These are phyloP conservation scores for Carettochelys insculpta DNA, from an alignment of 2,113 vertebrate species.

Conservation along the genomic window DNA sequence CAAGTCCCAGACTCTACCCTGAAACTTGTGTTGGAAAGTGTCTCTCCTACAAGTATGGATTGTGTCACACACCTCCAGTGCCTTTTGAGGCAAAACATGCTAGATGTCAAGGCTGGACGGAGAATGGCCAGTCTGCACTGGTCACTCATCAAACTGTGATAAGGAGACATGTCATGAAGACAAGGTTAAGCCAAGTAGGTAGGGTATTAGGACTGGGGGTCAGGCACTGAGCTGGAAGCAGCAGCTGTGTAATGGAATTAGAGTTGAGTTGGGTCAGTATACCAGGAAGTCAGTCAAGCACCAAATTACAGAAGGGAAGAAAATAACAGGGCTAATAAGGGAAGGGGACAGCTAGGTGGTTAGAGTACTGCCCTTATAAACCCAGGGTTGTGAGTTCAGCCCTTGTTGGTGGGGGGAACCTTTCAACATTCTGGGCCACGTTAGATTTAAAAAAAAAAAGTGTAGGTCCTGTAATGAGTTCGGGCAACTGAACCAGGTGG, in stretches of 20 bases:
- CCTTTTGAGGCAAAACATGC: too few relatives aligned
- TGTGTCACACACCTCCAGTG: background rate
- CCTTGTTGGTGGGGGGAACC: too few relatives aligned
- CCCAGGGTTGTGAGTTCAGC: too few relatives aligned
- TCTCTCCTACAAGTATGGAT: background rate
- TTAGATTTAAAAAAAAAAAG: too few relatives aligned
- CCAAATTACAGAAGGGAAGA: background rate
- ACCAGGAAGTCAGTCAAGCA: background rate
- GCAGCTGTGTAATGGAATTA: too few relatives aligned
- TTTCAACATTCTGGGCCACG: too few relatives aligned
- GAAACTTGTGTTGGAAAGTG: background rate
- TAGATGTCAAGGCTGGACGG: background rate
- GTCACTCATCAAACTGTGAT: background rate
- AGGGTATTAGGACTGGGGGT: background rate
- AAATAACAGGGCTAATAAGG: too few relatives aligned
- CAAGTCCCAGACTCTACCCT: background rate
- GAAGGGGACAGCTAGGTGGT: too few relatives aligned
- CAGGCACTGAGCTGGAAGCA: background rate
- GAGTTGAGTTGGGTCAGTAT: too few relatives aligned
- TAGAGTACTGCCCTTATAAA: too few relatives aligned
- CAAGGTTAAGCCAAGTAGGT: background rate
- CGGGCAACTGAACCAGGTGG: too few relatives aligned
- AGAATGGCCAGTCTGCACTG: background rate
- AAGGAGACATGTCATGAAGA: background rate
- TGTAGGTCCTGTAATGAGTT: too few relatives aligned